Percentiles rank a stretch among this genome's conserved stretches.
These are phyloP conservation scores for Xenopus borealis DNA, from an alignment of 2,113 vertebrate species.

Conservation along the genomic window DNA sequence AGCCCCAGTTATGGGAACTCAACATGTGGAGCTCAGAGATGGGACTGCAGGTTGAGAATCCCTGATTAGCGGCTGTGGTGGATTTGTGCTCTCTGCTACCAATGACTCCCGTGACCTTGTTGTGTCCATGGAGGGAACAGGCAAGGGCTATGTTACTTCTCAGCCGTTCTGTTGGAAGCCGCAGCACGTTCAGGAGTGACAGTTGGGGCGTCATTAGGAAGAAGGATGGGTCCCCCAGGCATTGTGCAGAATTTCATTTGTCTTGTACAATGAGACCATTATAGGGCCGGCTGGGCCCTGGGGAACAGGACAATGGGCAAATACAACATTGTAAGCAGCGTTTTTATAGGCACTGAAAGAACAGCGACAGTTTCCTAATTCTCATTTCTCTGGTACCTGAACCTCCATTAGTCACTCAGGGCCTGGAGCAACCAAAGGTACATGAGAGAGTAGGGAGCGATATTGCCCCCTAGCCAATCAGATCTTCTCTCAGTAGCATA, in stretches of 20 bases:
- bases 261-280: slow-evolving; percentile 15
- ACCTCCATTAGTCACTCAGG: no score
- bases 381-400: no score
- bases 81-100: slow-evolving; percentile 13
- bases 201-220: slow-evolving; percentile 15
- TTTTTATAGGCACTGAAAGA: slow-evolving; percentile 5
- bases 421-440: no score
- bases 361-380: not conserved
- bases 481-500: not conserved
- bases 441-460: no score
- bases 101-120: slow-evolving; percentile 18
- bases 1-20: no score
- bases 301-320: slow-evolving; percentile 28
- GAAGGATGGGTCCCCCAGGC: slow-evolving; percentile 20
- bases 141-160: not conserved
- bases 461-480: no score
- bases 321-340: not conserved
- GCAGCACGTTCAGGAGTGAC: not conserved
- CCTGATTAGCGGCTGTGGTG: not conserved
- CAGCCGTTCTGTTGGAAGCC: not conserved
- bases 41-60: no score
- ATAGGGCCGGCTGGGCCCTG: not conserved
- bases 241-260: not conserved
- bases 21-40: no score
- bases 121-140: slow-evolving; percentile 3